Base-by-base conservation (phyloP, 2,113 vertebrate species). In the Zapornia atra region DNA sequence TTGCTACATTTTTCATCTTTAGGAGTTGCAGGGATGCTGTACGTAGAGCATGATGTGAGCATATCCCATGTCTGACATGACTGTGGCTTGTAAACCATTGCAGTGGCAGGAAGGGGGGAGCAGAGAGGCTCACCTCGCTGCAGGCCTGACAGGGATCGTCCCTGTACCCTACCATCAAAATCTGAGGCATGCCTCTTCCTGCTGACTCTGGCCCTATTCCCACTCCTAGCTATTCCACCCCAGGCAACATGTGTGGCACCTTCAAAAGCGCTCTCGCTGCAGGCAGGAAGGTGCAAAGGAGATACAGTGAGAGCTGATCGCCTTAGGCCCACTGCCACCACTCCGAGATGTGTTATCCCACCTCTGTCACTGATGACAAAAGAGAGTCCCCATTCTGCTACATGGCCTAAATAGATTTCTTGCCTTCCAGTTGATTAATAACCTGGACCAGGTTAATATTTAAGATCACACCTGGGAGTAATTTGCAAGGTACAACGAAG, bases 1-100 rank as follows among this genome's bases (percentile, higher is more conserved):
- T 96, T 85, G 88, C 96, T 98, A 94, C 97, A 98, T 98, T 97
- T 98, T 98, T 98, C 96, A 98, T 98, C 97, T 97, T 83, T 87
- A 78, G 94, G 97, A 97, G 94, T 96, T 97, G 92, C 94, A 85
- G 93, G 95, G 94, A 96, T 88, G 76, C 92, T 95, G 40, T 28
- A 7, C 0, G 25, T 78, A 57, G 96, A 97, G 96, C 86, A 42
- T 16, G 90, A 86, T 86, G 71, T 60, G 86, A 90, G 72, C 71
- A 70, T 26, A 63, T 48, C 72, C 93, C n/a, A 29, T 70, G 82
- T 89, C 71, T 70, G 85, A 95, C 81, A 86, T 33, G 65, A 56
- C 53, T 54, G 69, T 82, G 92, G 81, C 51, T 68, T 29, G 42
- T 75, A 95, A 94, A 44, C 42, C 3, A 0, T 66, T 64, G 76